Conservation (phyloP, 2,888 invertebrate species). For the Polydrusus pterygomalis region DNA sequence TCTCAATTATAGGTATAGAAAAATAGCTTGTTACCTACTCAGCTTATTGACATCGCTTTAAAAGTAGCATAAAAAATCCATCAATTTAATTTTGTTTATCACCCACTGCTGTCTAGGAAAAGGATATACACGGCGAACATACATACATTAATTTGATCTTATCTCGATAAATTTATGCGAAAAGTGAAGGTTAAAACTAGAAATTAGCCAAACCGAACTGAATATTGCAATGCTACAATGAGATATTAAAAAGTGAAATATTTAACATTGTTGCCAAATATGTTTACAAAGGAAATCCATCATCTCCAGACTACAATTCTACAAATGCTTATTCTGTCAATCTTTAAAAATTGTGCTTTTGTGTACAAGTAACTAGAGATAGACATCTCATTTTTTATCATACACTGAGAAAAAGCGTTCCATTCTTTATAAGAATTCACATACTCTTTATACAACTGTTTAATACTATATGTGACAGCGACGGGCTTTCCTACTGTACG, state of each 20-base stretch:
- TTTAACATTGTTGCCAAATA: slow-evolving; percentile 19
- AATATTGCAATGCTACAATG: slow-evolving; percentile 23
- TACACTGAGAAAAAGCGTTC: too few relatives aligned
- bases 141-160: slow-evolving; percentile 58
- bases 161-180: slow-evolving; percentile 63
- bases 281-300: too few relatives aligned
- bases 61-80: slow-evolving; percentile 17
- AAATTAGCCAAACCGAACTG: slow-evolving; percentile 46
- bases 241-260: slow-evolving; percentile 31
- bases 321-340: too few relatives aligned
- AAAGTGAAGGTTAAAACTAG: slow-evolving; percentile 61
- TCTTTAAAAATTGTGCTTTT: too few relatives aligned
- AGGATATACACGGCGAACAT: slow-evolving; percentile 57
- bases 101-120: slow-evolving; percentile 52
- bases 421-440: too few relatives aligned
- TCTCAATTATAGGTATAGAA: not conserved
- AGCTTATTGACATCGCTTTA: not conserved
- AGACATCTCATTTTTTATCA: too few relatives aligned
- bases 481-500: too few relatives aligned
- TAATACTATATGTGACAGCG: too few relatives aligned
- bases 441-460: too few relatives aligned
- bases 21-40: too few relatives aligned
- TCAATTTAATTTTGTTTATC: slow-evolving; percentile 37
- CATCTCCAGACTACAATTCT: too few relatives aligned
- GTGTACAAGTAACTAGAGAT: too few relatives aligned